A percentile compares a stretch with the other conserved stretches of the same genome.
phyloP scores from a whole-genome alignment of 35 echinoderm and acorn worm species.

The Ophioderma brevispina region DNA sequence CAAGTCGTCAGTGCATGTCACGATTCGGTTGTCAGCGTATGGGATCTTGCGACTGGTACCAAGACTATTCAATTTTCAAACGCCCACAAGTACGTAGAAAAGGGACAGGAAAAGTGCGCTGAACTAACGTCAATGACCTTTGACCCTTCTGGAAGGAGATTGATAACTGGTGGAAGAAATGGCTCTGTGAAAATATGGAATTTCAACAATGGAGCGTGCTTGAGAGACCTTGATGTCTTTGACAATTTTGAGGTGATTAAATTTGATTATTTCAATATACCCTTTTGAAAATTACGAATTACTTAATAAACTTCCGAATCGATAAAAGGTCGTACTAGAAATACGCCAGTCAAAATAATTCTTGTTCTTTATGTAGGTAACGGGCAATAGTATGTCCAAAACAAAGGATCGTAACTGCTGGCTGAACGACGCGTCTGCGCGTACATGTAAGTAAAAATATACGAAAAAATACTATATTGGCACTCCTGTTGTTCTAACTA shows the following conservation, averaged over 20 bases:
- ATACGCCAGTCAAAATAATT: background rate
- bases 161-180: conserved; percentile 88
- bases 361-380: conserved; percentile 55
- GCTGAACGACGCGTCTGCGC: conserved; percentile 83
- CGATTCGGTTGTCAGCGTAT: conserved; percentile 95
- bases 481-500: no score
- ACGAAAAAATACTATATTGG: no score
- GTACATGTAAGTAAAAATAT: conserved; percentile 87
- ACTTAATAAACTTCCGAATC: no score
- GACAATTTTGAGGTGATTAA: conserved; percentile 80
- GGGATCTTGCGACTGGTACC: conserved; percentile 87
- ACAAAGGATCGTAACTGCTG: conserved; percentile 86
- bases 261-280: no score
- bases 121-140: conserved; percentile 99
- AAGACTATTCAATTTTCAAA: conserved; percentile 99
- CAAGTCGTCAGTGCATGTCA: conserved; percentile 93
- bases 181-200: conserved; percentile 99
- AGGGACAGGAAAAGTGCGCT: conserved; percentile 84
- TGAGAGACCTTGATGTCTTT: conserved; percentile 89
- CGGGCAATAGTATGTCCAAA: conserved; percentile 86
- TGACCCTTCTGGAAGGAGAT: conserved; percentile 79
- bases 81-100: conserved; percentile 93
- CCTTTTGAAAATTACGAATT: no score
- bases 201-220: conserved; percentile 97
- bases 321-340: no score